Percentiles rank a stretch among this genome's conserved stretches.
Evolutionary conservation across 1,140 invertebrate genomes (phyloP).

Genomic region (Limonius californicus): DNA sequence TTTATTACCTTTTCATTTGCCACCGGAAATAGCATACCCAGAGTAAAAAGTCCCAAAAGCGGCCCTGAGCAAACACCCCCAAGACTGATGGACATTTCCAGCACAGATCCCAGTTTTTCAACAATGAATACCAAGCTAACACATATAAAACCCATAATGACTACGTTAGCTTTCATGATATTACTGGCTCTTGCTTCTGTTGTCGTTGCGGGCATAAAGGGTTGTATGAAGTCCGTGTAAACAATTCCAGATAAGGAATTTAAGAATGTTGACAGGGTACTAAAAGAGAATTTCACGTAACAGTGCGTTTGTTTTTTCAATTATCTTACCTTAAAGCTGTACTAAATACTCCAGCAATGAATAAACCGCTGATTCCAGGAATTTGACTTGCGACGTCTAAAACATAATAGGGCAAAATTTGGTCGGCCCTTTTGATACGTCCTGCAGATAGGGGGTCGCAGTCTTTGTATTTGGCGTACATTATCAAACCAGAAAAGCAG

Average conservation of each 20-base stretch:
- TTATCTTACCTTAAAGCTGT: constrained; percentile 56
- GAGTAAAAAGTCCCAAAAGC: constrained; percentile 61
- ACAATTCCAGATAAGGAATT: constrained; percentile 65
- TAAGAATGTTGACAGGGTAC: constrained; percentile 63
- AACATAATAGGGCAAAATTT: constrained; percentile 58
- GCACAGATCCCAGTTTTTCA: constrained; percentile 57
- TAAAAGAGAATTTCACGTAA: constrained; percentile 35
- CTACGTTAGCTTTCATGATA: constrained; percentile 57
- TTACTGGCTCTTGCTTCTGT: constrained; percentile 47
- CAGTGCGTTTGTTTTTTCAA: too few relatives aligned
- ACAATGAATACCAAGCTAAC: constrained; percentile 60
- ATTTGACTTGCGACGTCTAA: constrained; percentile 54
- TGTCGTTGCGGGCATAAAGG: constrained; percentile 43
- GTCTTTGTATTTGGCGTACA: constrained; percentile 58
- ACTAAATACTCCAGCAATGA: constrained; percentile 63
- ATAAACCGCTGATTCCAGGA: constrained; percentile 62
- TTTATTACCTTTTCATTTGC: constrained; percentile 54
- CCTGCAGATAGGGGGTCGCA: constrained; percentile 57
- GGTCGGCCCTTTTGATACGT: constrained; percentile 46
- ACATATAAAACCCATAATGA: constrained; percentile 56
- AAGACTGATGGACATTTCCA: constrained; percentile 59
- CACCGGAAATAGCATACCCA: constrained; percentile 65
- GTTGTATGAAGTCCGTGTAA: constrained; percentile 60
- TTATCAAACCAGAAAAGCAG: constrained; percentile 56
- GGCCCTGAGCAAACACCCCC: constrained; percentile 63